These are phyloP conservation scores for Anastatus disparis DNA, from an alignment of 1,140 invertebrate species.

Conservation along the genomic window DNA sequence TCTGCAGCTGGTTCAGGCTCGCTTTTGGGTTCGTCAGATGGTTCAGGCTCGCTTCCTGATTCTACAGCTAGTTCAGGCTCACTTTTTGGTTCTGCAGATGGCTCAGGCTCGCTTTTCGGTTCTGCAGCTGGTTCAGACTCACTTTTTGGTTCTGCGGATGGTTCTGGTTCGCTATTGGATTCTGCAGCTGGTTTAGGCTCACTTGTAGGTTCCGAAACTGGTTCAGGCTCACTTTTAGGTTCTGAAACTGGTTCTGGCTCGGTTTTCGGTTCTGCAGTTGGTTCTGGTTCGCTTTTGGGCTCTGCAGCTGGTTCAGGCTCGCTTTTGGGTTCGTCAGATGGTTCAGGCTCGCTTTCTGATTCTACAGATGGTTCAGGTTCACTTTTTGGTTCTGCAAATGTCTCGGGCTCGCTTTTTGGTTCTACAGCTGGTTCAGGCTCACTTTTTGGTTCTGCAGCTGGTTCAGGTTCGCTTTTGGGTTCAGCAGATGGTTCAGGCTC, in stretches of 20 bases:
- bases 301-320: slow-evolving; percentile 52
- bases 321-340: slow-evolving; percentile 47
- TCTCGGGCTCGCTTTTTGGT: slow-evolving; percentile 37
- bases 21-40: slow-evolving; percentile 40
- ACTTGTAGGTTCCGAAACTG: slow-evolving; percentile 46
- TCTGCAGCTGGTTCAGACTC: slow-evolving; percentile 50
- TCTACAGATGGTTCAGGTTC: slow-evolving; percentile 44
- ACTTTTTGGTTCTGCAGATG: slow-evolving; percentile 42
- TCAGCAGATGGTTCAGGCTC: slow-evolving; percentile 46
- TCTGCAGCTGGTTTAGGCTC: too few species aligned
- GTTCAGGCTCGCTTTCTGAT: slow-evolving; percentile 47
- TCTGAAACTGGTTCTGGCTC: slow-evolving; percentile 47
- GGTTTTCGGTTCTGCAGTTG: slow-evolving; percentile 46
- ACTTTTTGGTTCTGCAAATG: slow-evolving; percentile 38
- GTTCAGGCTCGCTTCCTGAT: slow-evolving; percentile 45
- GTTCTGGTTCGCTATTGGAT: slow-evolving; percentile 41
- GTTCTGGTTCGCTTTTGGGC: slow-evolving; percentile 46
- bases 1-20: slow-evolving; percentile 47
- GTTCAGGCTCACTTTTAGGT: slow-evolving; percentile 44
- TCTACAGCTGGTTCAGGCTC: slow-evolving; percentile 38
- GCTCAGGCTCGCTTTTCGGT: slow-evolving; percentile 42
- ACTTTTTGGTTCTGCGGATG: slow-evolving; percentile 42
- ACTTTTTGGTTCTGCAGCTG: slow-evolving; percentile 47
- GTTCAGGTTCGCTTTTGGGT: slow-evolving; percentile 43
- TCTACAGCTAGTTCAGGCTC: slow-evolving; percentile 43